These are phyloP conservation scores for Smittia sp. DNA, from an alignment of 2,888 invertebrate species.

Conservation along the genomic window DNA sequence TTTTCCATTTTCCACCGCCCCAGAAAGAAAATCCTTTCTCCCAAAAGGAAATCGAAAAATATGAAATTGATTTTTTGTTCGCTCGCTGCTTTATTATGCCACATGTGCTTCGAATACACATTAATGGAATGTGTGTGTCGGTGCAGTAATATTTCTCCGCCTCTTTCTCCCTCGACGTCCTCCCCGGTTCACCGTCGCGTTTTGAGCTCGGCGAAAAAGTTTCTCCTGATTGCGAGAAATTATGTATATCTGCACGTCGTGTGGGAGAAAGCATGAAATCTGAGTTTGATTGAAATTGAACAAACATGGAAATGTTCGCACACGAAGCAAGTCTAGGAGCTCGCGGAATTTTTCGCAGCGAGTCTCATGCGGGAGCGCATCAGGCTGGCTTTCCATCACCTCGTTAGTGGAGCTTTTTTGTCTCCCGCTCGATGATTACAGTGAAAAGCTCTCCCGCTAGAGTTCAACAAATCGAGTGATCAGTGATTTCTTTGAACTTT, in stretches of 20 bases:
- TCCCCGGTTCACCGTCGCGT: not conserved
- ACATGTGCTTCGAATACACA: slow-evolving; percentile 28
- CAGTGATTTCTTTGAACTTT: too few species aligned
- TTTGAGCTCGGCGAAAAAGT: not conserved
- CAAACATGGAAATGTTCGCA: slow-evolving; percentile 7
- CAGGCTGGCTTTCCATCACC: not conserved
- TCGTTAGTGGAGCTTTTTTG: not conserved
- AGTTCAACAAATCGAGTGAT: too few species aligned
- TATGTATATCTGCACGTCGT: slow-evolving; percentile 4
- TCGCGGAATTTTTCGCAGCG: not conserved
- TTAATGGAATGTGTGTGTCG: slow-evolving; percentile 27
- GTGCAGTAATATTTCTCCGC: not conserved
- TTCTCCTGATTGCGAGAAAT: slow-evolving; percentile 37
- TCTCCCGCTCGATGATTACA: too few species aligned
- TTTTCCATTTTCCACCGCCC: not conserved
- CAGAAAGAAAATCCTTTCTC: slow-evolving; percentile 1
- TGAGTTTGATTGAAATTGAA: slow-evolving; percentile 38
- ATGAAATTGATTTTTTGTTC: slow-evolving; percentile 40
- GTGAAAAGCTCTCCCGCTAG: too few species aligned
- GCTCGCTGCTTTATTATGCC: slow-evolving; percentile 26
- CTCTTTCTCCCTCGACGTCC: not conserved
- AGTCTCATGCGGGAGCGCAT: not conserved
- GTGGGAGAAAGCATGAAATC: slow-evolving; percentile 19
- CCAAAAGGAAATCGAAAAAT: slow-evolving; percentile 30
- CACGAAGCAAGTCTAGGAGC: not conserved